These are phyloP conservation scores for Drosophila kikkawai DNA, from an alignment of 1,140 invertebrate species.

Conservation along the genomic window DNA sequence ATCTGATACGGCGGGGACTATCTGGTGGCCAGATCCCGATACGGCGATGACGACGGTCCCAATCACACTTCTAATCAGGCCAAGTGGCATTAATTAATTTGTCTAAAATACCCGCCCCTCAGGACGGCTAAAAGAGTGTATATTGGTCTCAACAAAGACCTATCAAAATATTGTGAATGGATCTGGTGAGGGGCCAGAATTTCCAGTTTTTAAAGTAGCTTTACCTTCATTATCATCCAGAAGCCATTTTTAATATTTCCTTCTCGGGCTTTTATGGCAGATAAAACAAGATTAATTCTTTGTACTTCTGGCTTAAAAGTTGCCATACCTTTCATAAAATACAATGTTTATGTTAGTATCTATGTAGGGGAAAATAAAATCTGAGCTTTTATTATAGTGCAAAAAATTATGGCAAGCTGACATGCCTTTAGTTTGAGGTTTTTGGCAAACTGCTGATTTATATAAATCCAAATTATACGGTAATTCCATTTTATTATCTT, in stretches of 20 bases:
- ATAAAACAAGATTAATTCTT: not conserved
- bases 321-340: too few species aligned
- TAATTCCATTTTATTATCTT: not conserved
- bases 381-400: not conserved
- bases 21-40: slow-evolving; percentile 52
- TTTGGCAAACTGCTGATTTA: not conserved
- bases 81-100: slow-evolving; percentile 74
- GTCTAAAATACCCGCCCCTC: slow-evolving; percentile 24
- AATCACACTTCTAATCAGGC: slow-evolving; percentile 65
- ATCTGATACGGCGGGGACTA: slow-evolving; percentile 42
- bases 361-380: too few species aligned
- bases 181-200: slow-evolving; percentile 16
- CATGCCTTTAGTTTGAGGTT: too few species aligned
- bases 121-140: not conserved
- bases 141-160: not conserved
- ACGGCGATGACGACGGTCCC: slow-evolving; percentile 31
- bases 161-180: slow-evolving; percentile 17
- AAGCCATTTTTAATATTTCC: not conserved
- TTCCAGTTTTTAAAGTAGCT: slow-evolving; percentile 3
- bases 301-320: not conserved
- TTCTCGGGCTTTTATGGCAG: not conserved
- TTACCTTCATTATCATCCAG: not conserved
- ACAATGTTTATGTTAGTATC: not conserved
- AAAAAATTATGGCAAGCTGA: not conserved
- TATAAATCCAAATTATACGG: not conserved